Base-by-base conservation (phyloP, 2,797 vertebrate species). In the Nasua narica region DNA sequence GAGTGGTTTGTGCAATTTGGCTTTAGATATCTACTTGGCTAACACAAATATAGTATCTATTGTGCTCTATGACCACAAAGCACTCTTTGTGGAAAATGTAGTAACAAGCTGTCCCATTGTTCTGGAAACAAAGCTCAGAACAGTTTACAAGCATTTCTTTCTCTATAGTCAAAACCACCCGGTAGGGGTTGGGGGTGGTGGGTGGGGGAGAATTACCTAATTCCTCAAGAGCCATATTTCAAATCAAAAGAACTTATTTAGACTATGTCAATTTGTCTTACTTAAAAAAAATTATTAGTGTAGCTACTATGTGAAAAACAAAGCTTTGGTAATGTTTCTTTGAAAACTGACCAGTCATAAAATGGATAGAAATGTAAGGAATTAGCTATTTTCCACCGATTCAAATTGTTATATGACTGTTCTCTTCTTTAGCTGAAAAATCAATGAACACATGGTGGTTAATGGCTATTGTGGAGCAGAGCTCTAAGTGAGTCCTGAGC, bases 91-190 rank as follows among this genome's bases (percentile, higher is more conserved):
- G 86, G 40, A 79, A 97, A 88, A 69, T 48, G 94, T 74, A 87
- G 29, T 78, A 97, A 93, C 35, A 95, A 94, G 12, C 35, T 67
- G 40, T 93, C 50, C 27, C n/a, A 54, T 95, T 97, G 79, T 54
- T 83, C 32, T 3, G 12, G 40, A 58, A 97, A 96, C 58, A 98
- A 98, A 95, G 92, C 90, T 91, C 69, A 95, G 76, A 91, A 87
- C 21, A 97, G 96, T 96, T 96, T 91, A 87, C 50, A 95, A 65
- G 56, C 5, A 60, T 96, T 97, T 98, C 87, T 88, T 83, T 81
- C 87, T 98, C 35, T 27, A 6, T 65, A 92, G 93, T 97, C 25
- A 96, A 97, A 98, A 97, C 27, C 48, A 96, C 50, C 35, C 29
- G 5, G 15, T 54, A 56, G 4, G 9, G 43, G 23, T 43, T 77